Evolutionary conservation across 2,888 invertebrate species (phyloP).

Genomic region (Temnothorax ravouxi): DNA sequence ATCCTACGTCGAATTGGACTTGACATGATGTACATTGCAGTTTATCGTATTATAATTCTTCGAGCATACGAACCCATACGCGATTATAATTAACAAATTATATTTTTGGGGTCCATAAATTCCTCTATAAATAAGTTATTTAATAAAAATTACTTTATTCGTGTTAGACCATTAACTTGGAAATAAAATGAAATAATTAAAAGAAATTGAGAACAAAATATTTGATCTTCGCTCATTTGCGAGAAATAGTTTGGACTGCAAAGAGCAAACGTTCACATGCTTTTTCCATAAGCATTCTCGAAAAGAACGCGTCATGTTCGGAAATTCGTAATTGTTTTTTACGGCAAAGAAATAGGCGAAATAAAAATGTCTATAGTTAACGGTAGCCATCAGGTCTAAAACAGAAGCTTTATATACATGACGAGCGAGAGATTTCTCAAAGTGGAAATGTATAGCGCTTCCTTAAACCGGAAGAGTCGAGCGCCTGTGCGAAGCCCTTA

Average conservation of each 20-base stretch:
- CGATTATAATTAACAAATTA: not conserved
- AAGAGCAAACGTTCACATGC: not conserved
- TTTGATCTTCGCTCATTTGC: not conserved
- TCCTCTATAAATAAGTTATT: not conserved
- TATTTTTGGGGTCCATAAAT: not conserved
- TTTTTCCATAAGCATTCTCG: not conserved
- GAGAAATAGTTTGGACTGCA: not conserved
- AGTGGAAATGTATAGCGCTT: constrained; percentile 41
- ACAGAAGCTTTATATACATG: not conserved
- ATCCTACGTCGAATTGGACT: not conserved
- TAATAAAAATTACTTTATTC: not conserved
- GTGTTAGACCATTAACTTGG: not conserved
- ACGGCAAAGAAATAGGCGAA: not conserved
- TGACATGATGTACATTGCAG: not conserved
- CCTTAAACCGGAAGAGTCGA: constrained; percentile 68
- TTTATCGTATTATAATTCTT: not conserved
- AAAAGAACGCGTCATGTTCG: not conserved
- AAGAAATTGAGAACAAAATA: not conserved
- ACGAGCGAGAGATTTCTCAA: not conserved
- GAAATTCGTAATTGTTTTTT: not conserved
- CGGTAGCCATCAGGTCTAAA: not conserved
- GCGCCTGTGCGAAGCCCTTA: constrained; percentile 8
- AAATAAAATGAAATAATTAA: not conserved
- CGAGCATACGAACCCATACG: not conserved
- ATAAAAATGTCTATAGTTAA: not conserved